Base-by-base conservation (phyloP, 30 jellyfish, hydroid and myxozoan species). In the Cassiopea xamachana region DNA sequence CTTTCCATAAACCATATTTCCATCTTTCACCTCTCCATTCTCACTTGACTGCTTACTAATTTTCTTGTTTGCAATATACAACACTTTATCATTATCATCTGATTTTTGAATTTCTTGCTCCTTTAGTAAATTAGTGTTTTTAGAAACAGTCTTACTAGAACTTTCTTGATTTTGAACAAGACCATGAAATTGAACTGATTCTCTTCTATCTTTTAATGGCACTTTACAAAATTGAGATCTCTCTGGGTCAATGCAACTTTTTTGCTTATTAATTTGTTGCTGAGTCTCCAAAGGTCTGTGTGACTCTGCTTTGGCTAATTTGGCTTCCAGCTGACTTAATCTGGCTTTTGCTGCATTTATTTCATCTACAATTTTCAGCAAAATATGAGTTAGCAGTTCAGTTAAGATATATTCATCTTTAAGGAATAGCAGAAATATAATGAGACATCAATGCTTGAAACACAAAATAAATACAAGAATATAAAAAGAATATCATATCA, bases 281-380 rank as follows among this genome's bases (percentile, higher is more conserved):
- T 55, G 10, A 55, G 7, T 55, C 39, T 27, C 39, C 64, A 55
- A 6, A 55, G 64, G 7, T 55, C 64, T 55, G 64, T 10, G 7
- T 55, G 64, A 55, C 12, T 55, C 64, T 55, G 64, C 64, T 14
- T 64, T 17, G 27, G 74, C 74, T 46, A 72, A 58, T n/a, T 75
- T 60, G 13, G 48, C 79, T 60, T 77, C 85, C 64, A 77, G 72
- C 75, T 44, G 73, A 13, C 50, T 64, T 14, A 92, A 46, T 83
- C 76, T 78, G 9, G 92, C 96, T 58, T 81, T 84, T 73, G 89
- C 13, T 17, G 78, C 87, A 17, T 86, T 74, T 27, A 86, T 81
- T 58, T 87, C 96, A 70, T 91, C 98, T 92, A 80, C 46, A 86
- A 45, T 12, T 3, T 2, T 5, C 7, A 47, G 10, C 72, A 7